Percentiles rank a stretch among this genome's conserved stretches.
Conservation (phyloP, 2,113 vertebrate species). For the Pangasianodon gigas region DNA sequence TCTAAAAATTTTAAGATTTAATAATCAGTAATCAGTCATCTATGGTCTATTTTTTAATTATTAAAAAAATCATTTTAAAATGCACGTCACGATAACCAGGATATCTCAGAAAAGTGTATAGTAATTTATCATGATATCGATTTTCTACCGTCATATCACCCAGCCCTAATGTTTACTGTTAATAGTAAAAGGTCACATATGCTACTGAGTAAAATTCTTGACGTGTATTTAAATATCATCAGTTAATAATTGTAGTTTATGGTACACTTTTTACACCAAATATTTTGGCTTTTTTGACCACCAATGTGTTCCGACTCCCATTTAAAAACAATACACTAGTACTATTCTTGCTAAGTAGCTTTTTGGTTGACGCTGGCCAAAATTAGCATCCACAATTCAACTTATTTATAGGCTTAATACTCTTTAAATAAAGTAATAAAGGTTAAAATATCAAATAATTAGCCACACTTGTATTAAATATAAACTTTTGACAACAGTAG, state of each 20-base stretch:
- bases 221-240: background rate
- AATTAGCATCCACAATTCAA: background rate
- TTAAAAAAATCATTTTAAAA: background rate
- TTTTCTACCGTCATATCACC: background rate
- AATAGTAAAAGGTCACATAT: no score
- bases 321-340: background rate
- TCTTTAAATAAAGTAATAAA: background rate
- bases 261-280: background rate
- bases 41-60: background rate
- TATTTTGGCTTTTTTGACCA: background rate
- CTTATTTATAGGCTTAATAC: background rate
- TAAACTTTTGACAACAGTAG: background rate
- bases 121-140: no score
- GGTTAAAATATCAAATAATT: background rate
- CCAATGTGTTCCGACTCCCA: background rate
- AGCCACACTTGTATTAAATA: background rate
- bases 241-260: background rate
- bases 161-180: no score
- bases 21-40: background rate
- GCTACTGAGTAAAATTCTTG: no score
- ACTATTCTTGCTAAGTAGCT: background rate
- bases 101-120: background rate
- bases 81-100: background rate
- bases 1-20: no score
- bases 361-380: background rate